Evolutionary conservation across 2,113 vertebrate species (phyloP).

Genomic region (Gallinago media): DNA sequence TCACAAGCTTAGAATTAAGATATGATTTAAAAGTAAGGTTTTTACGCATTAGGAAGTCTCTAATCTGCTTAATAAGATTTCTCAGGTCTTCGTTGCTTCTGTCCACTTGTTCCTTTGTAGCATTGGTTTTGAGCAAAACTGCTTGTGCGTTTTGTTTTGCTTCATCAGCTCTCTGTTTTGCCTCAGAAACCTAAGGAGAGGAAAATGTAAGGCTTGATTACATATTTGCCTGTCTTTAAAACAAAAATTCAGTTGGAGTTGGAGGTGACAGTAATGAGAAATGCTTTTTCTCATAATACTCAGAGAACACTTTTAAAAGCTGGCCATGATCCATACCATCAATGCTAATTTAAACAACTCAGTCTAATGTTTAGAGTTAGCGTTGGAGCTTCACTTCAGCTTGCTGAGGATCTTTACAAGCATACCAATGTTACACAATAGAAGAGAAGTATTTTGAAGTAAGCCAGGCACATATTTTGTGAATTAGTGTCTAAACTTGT

Average conservation of each 20-base stretch:
- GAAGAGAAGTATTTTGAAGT: neutral
- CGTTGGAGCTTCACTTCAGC: neutral
- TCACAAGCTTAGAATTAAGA: neutral
- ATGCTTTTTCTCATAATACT: constrained; percentile 30
- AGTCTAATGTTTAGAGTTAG: constrained; percentile 6
- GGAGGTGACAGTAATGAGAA: neutral
- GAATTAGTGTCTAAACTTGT: neutral
- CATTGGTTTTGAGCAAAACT: constrained; percentile 89
- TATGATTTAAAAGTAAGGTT: neutral
- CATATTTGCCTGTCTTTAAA: neutral
- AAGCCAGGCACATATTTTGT: constrained; percentile 11
- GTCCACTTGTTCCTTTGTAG: constrained; percentile 89
- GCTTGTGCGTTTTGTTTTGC: constrained; percentile 90
- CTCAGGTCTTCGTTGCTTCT: constrained; percentile 92
- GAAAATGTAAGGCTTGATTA: neutral
- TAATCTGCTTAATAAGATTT: constrained; percentile 91
- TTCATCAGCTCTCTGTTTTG: constrained; percentile 90
- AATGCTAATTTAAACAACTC: constrained; percentile 46
- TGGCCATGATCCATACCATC: neutral
- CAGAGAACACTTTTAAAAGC: constrained; percentile 7
- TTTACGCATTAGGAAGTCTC: constrained; percentile 94
- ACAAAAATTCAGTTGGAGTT: neutral
- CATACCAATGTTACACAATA: neutral
- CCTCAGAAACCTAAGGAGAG: constrained; percentile 86
- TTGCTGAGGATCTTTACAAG: neutral